phyloP scores from a whole-genome alignment of 2,888 invertebrate species.

The Lumbricus terrestris region DNA sequence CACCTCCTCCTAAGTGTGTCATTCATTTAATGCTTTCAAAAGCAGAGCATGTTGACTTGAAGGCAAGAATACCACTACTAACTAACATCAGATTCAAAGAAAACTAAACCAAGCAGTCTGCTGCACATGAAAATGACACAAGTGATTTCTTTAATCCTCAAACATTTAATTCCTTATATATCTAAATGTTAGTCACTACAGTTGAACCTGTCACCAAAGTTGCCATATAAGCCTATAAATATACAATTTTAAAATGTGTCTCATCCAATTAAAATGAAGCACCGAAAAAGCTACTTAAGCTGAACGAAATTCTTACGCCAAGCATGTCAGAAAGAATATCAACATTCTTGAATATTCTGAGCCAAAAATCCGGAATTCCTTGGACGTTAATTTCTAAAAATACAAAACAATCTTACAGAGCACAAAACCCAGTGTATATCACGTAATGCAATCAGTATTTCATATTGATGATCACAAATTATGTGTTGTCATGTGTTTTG shows the following conservation, averaged over 20 bases:
- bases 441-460: too few species aligned
- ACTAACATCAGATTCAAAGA: background rate
- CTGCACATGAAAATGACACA: background rate
- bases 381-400: slow-evolving; percentile 42
- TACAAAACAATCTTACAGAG: background rate
- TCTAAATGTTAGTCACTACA: background rate
- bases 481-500: too few species aligned
- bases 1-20: background rate
- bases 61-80: background rate
- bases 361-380: slow-evolving; percentile 93
- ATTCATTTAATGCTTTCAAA: background rate
- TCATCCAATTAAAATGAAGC: background rate
- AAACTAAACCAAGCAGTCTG: background rate
- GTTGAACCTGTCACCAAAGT: background rate
- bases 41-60: background rate
- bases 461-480: too few species aligned
- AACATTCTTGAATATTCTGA: slow-evolving; percentile 88
- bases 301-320: slow-evolving; percentile 32
- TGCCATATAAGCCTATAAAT: background rate
- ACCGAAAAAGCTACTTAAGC: background rate
- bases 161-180: background rate
- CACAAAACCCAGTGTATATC: too few species aligned
- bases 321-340: slow-evolving; percentile 83
- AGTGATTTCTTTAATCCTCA: background rate
- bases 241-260: background rate